Evolutionary conservation across 2,797 vertebrate species (phyloP).

Genomic region (Darevskia nairensis): DNA sequence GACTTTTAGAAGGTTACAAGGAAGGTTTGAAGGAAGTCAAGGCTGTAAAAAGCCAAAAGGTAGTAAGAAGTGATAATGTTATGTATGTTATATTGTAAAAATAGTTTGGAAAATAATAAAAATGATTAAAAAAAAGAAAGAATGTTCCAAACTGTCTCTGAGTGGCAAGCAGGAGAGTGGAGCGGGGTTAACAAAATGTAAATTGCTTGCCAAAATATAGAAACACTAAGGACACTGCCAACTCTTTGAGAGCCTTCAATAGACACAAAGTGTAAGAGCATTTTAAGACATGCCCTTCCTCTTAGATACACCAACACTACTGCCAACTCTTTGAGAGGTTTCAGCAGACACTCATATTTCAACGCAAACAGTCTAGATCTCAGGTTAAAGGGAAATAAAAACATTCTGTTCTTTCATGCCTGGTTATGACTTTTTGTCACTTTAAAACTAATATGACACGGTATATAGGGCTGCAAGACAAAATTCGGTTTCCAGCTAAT

Average conservation of each 20-base stretch:
- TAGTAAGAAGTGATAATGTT: too few relatives aligned
- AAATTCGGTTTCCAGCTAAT: slow-evolving; percentile 37
- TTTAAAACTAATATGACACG: slow-evolving; percentile 9
- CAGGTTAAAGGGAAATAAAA: neutral
- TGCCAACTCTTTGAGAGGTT: slow-evolving; percentile 21
- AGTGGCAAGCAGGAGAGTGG: neutral
- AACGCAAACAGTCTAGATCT: neutral
- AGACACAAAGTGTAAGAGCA: slow-evolving; percentile 22
- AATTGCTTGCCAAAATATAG: slow-evolving; percentile 33
- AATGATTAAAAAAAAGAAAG: too few relatives aligned
- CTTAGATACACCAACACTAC: slow-evolving; percentile 6
- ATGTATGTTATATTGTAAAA: too few relatives aligned
- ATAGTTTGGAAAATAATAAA: too few relatives aligned
- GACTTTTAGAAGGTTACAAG: too few relatives aligned
- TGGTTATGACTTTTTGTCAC: slow-evolving; percentile 28
- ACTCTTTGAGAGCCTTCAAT: slow-evolving; percentile 7
- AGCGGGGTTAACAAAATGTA: slow-evolving; percentile 27
- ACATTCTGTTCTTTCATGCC: neutral
- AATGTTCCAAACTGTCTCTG: slow-evolving; percentile 23
- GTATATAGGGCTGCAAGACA: slow-evolving; percentile 4
- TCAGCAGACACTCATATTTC: slow-evolving; percentile 33
- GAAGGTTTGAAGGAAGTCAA: too few relatives aligned
- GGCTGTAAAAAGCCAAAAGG: too few relatives aligned
- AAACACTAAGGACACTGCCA: slow-evolving; percentile 8
- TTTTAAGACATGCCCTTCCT: too few relatives aligned